Percentiles rank a stretch among this genome's conserved stretches.
Evolutionary conservation across 2,113 vertebrate genomes (phyloP).

Genomic region (Bathybates hornii): DNA sequence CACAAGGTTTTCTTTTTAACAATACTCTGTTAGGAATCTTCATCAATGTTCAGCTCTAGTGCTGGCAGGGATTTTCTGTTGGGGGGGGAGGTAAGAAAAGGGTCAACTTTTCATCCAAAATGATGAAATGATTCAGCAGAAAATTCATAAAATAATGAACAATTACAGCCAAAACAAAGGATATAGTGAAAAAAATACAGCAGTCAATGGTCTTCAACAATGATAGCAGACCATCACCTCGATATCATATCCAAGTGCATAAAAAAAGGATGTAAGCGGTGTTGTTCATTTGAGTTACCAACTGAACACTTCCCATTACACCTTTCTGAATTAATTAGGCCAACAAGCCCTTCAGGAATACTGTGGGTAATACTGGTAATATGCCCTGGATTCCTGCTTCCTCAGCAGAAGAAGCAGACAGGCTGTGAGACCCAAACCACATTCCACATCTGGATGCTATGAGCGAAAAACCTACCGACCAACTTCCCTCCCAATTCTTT

Average conservation of each 20-base stretch:
- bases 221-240: neutral
- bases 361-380: neutral
- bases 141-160: neutral
- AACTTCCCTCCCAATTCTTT: neutral
- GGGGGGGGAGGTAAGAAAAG: neutral
- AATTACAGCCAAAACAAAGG: neutral
- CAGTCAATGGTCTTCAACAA: neutral
- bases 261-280: neutral
- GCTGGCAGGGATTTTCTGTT: neutral
- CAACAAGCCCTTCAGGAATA: neutral
- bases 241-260: neutral
- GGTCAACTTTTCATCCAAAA: neutral
- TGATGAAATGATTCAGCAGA: neutral
- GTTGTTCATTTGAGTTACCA: neutral
- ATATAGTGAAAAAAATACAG: neutral
- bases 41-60: neutral
- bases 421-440: conserved; percentile 7
- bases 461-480: conserved; percentile 6
- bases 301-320: neutral
- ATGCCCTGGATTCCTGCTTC: conserved; percentile 9
- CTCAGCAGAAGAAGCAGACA: neutral
- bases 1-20: neutral
- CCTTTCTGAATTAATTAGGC: neutral
- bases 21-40: neutral
- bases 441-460: conserved; percentile 65